Evolutionary conservation across 2,888 invertebrate genomes (phyloP), one percentile per base, ranked within the genome.

Genomic region (Lasioglossum calceatum): DNA sequence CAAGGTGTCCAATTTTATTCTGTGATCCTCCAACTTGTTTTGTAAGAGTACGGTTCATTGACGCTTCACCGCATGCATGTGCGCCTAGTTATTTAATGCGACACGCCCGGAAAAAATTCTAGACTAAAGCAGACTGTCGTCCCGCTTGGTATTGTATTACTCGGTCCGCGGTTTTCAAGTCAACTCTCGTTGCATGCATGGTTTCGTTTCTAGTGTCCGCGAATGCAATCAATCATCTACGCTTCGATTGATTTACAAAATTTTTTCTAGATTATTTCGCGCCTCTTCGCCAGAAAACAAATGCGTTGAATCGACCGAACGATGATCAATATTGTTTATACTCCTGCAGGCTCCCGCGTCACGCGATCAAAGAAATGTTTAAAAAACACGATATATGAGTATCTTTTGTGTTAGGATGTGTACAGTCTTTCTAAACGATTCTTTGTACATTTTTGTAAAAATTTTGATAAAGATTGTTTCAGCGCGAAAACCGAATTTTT

Each of bases 121-220:
- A 83, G 44, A 44, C 44, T 14, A 44, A 44, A 78, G 77, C 87
- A 82, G 81, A 82, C 85, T 75, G 32, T 64, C 77, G 77, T 86
- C 79, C 64, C 83, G 76, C 79, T 67, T 32, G 73, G 83, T 90
- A 91, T 92, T 84, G 80, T 81, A 44, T 92, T 92, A 92, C 92
- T 82, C 72, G 84, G 90, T 81, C 89, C 86, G 91, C 79, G 92
- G 92, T 91, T 91, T 90, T 85, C 84, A 81, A 86, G 89, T 89
- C 89, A 86, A 84, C 85, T 90, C 87, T 82, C 79, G 74, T 89
- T 89, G 83, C 82, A 79, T 74, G 85, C 87, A 79, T 79, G 79
- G 86, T 84, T 84, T 86, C 85, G 75, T 81, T 83, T 47, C 71
- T 74, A 76, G 50, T 39, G 47, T n/a, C 71, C 12, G 14, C 27